A percentile compares a stretch with the other conserved stretches of the same genome.
Conservation (phyloP, 2,888 invertebrate genomes). For the Theristus sp. region DNA sequence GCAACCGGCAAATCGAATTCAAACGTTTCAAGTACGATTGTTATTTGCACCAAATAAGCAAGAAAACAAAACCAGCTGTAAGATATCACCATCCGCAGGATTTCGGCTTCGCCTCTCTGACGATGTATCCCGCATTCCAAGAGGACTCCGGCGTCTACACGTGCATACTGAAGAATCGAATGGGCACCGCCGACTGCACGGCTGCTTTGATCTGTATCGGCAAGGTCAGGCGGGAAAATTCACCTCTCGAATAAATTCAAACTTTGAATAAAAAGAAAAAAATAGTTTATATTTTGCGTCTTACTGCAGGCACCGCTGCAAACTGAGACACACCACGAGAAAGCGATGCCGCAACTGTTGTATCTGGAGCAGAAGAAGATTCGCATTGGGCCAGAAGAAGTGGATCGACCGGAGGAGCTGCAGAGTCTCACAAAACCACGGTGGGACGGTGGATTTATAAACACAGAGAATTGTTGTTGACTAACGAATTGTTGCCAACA, state of each 20-base stretch:
- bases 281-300: too few species aligned
- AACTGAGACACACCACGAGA: slow-evolving; percentile 66
- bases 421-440: slow-evolving; percentile 21
- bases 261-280: too few species aligned
- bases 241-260: too few species aligned
- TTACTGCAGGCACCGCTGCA: slow-evolving; percentile 30
- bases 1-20: slow-evolving; percentile 31
- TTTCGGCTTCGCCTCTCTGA: slow-evolving; percentile 26
- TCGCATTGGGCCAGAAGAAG: slow-evolving; percentile 24
- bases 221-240: neutral
- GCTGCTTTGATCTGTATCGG: neutral
- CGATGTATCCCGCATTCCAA: slow-evolving; percentile 40
- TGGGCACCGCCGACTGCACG: slow-evolving; percentile 13
- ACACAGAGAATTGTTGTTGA: too few species aligned
- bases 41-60: neutral
- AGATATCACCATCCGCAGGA: slow-evolving; percentile 13
- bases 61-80: neutral
- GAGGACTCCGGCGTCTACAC: slow-evolving; percentile 88
- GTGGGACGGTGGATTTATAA: too few species aligned
- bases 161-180: slow-evolving; percentile 49
- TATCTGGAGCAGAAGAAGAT: slow-evolving; percentile 38
- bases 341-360: slow-evolving; percentile 69
- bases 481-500: too few species aligned
- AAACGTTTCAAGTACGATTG: slow-evolving; percentile 3
- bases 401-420: slow-evolving; percentile 25